Conservation (phyloP, 2,113 vertebrate species). For the Egretta garzetta region DNA sequence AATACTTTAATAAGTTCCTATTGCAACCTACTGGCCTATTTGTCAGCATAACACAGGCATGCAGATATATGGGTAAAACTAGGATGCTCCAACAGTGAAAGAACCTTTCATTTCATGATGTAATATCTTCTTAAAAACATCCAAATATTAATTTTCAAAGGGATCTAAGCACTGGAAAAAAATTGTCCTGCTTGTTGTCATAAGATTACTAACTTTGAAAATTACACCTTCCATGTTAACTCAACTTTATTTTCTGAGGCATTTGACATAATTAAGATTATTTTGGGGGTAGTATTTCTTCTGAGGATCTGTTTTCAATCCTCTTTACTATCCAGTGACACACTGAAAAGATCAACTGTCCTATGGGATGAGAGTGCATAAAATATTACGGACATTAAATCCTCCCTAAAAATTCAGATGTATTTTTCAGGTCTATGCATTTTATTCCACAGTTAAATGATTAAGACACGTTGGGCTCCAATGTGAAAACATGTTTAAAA, state of each 20-base stretch:
- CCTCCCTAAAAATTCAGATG: constrained; percentile 35
- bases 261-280: constrained; percentile 28
- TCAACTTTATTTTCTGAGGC: background rate
- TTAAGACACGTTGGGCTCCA: constrained; percentile 16
- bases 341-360: constrained; percentile 17
- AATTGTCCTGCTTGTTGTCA: background rate
- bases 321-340: constrained; percentile 39
- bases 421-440: constrained; percentile 18
- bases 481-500: constrained; percentile 38
- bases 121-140: background rate
- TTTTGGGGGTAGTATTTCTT: background rate
- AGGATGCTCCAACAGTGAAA: background rate
- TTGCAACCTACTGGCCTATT: background rate
- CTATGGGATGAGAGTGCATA: constrained; percentile 14
- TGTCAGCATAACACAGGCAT: background rate
- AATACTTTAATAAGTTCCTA: background rate
- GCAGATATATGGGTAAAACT: background rate
- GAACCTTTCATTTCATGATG: background rate
- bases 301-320: constrained; percentile 66
- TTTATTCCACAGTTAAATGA: constrained; percentile 35
- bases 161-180: background rate
- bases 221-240: background rate
- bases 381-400: constrained; percentile 46
- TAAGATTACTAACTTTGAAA: background rate
- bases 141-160: background rate